Evolutionary conservation across 2,113 vertebrate species (phyloP).

Genomic region (Syrrhaptes paradoxus): DNA sequence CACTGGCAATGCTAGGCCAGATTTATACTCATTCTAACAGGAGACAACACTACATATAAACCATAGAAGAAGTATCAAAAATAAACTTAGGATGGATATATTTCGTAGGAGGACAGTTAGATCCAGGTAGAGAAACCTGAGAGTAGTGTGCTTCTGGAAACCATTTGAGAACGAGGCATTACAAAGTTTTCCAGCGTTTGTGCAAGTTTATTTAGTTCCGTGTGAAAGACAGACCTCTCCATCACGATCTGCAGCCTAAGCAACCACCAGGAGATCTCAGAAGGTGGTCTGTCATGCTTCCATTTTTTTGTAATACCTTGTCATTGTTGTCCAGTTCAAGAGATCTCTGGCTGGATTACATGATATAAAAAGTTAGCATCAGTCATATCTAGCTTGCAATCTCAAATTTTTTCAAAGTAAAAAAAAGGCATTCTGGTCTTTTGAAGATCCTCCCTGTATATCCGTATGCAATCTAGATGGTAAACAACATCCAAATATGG

Average conservation of each 20-base stretch:
- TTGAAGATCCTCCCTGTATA: background rate
- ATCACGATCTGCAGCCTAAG: background rate
- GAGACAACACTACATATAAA: background rate
- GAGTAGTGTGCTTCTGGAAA: background rate
- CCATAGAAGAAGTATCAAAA: background rate
- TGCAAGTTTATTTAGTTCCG: background rate
- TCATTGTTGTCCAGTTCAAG: background rate
- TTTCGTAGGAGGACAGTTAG: background rate
- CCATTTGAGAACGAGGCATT: background rate
- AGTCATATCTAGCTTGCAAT: background rate
- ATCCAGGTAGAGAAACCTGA: background rate
- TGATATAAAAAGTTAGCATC: background rate
- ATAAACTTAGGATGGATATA: background rate
- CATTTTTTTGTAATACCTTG: background rate
- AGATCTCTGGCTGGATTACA: background rate
- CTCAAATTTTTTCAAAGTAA: background rate
- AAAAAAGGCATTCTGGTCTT: background rate
- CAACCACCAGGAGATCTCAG: background rate
- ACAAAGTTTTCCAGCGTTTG: background rate
- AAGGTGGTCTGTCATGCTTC: background rate
- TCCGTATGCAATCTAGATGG: background rate
- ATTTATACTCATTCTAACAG: background rate
- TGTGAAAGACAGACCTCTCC: background rate
- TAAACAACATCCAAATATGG: background rate
- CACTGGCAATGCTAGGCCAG: background rate